Conservation (phyloP, 2,113 vertebrate genomes). For the Leucopternis melanops region DNA sequence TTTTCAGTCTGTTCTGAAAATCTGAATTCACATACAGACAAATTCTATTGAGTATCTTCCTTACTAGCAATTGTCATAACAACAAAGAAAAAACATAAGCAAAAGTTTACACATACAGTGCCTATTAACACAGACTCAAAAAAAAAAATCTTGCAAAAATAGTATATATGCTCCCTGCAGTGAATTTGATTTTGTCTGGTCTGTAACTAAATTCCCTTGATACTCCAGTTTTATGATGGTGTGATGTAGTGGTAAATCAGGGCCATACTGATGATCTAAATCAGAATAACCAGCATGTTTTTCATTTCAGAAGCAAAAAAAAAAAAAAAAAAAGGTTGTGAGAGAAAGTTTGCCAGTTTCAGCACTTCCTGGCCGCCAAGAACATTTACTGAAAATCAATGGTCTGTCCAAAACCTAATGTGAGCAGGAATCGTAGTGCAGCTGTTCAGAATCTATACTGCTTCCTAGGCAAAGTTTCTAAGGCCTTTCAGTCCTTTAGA, state of each 20-base stretch:
- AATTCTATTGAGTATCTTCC: background rate
- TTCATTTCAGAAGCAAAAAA: background rate
- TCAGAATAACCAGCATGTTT: slow-evolving; percentile 40
- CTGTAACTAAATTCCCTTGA: background rate
- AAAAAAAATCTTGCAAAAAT: background rate
- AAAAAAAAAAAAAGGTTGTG: background rate
- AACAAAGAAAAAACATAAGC: background rate
- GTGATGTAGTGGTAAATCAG: slow-evolving; percentile 42
- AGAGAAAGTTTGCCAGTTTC: slow-evolving; percentile 54
- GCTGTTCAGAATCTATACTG: slow-evolving; percentile 66
- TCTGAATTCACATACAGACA: background rate
- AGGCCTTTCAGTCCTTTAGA: slow-evolving; percentile 58
- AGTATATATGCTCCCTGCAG: background rate
- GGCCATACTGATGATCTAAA: slow-evolving; percentile 30
- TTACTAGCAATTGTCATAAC: background rate
- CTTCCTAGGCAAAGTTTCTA: slow-evolving; percentile 67
- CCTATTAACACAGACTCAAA: background rate
- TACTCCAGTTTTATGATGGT: background rate
- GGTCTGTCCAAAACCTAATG: slow-evolving; percentile 62
- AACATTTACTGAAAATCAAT: slow-evolving; percentile 64
- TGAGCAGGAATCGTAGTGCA: slow-evolving; percentile 52
- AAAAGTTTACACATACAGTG: background rate
- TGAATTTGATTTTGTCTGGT: slow-evolving; percentile 8
- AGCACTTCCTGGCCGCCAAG: slow-evolving; percentile 52
- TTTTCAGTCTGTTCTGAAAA: background rate